Base-by-base conservation (phyloP, 2,888 invertebrate genomes). In the Xanthia icteritia region DNA sequence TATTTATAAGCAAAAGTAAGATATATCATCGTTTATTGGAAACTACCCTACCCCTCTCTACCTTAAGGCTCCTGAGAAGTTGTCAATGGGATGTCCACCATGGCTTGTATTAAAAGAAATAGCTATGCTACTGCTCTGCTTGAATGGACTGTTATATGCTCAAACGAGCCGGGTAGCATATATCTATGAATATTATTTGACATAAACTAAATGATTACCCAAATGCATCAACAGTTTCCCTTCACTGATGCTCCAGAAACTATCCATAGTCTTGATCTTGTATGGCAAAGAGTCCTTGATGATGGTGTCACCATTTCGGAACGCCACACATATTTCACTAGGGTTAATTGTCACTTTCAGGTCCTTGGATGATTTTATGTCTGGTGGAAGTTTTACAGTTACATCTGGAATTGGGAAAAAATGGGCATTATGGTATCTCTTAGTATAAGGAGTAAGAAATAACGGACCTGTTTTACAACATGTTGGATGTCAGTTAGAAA, bases 211-310 rank as follows among this genome's bases (percentile, higher is more conserved):
- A 23, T 20, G 6, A 31, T 64, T 91, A 94, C 96, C 95, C 93
- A 97, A 97, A 92, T 97, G 98, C 96, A 96, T 97, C 93, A 92
- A 97, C 83, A 96, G 96, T 93, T 93, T 97, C 92, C 91, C 97
- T 97, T 92, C 98, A 95, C 94, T 97, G 71, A 98, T 93, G 71
- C 97, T 98, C 99, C 99, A 99, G 85, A 98, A 97, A 51, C 97
- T 97, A 81, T 98, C 98, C 68, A 97, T 97, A 77, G 97, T 97
- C 89, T 98, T 97, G 58, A 98, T 97, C 90, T 97, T 97, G 92
- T 97, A 97, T 51, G 97, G 96, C 1, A 98, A 93, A 42, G 97
- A 96, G 77, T 98, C 98, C 81, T 97, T 97, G 5, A 98, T 93
- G n/a, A 98, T 93, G 0, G 92, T 85, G 89, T 97, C 97, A 39